Base-by-base conservation (phyloP, 1,140 invertebrate species). In the Hydropsyche tenuis region DNA sequence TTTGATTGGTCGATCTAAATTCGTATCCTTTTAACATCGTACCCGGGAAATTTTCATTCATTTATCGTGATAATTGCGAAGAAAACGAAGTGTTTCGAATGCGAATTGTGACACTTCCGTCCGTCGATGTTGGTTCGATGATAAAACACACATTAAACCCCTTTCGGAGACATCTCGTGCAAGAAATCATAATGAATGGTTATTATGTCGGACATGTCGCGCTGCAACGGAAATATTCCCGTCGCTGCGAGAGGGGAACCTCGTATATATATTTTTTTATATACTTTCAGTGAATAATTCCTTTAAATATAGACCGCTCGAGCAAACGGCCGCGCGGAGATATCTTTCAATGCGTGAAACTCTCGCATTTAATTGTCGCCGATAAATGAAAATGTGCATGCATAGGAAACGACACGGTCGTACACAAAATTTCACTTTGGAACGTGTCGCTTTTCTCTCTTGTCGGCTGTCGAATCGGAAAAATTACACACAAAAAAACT, bases 171-270 rank as follows among this genome's bases (percentile, higher is more conserved):
- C 48, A 53, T 5, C 25, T 16, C 37, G 63, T 23, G 42, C 30
- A 64, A 37, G 30, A 66, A 66, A 66, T 66, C 63, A 22, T 66
- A 66, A 66, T 66, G 30, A 66, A 66, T 22, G 63, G 60, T 63
- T 63, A 63, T 63, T 63, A 66, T 45, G 63, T 66, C 30, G 63
- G 37, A 66, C 63, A 45, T 66, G 63, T 66, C 37, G 7, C 63
- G 23, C 30, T n/a, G 30, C 60, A 43, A 42, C 63, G 63, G 63
- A 66, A 66, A 66, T 43, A 66, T 66, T 62, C 37, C 63, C 30
- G 63, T 7, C 42, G 16, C 22, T 12, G 12, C 23, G 20, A 27
- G 37, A 18, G 42, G 63, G 63, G 63, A 43, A 27, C 22, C 63
- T 23, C 18, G 65, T 48, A 22, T 68, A 25, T 64, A 25, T 64